Percentiles rank a stretch among this genome's conserved stretches.
Conservation (phyloP, 2,797 vertebrate species). For the Gallinago solitaria region DNA sequence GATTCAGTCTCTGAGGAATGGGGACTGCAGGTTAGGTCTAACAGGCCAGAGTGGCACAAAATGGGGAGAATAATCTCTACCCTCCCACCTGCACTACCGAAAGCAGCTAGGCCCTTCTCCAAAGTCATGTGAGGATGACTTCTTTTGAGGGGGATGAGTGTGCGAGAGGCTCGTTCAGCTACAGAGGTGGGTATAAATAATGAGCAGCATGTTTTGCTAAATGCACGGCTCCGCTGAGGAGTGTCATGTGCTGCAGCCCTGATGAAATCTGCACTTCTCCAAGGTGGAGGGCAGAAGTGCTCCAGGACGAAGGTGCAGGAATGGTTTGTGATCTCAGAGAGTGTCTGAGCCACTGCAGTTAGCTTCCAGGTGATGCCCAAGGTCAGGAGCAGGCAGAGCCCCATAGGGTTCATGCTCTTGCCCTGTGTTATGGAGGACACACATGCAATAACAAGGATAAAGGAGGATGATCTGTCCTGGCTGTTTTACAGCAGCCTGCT, state of each 20-base stretch:
- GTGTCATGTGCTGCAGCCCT: not conserved
- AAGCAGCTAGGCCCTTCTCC: not conserved
- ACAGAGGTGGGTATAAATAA: not conserved
- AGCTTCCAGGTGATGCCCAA: not conserved
- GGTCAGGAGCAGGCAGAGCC: not conserved
- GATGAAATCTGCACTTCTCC: not conserved
- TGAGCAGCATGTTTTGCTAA: not conserved
- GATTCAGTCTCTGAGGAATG: not conserved
- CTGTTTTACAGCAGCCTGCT: not conserved
- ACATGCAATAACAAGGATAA: not conserved
- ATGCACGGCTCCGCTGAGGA: not conserved
- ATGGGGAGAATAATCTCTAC: not conserved
- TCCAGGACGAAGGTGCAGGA: not conserved
- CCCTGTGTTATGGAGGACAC: not conserved
- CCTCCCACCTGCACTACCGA: not conserved
- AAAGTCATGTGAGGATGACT: not conserved
- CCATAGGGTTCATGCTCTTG: not conserved
- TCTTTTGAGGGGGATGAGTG: not conserved
- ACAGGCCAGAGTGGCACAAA: not conserved
- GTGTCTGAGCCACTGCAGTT: fast-evolving
- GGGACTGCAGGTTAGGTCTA: not conserved
- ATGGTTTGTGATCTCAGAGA: not conserved
- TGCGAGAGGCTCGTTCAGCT: fast-evolving
- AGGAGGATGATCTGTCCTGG: not conserved
- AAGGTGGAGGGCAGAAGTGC: not conserved